Percentiles rank a stretch among this genome's conserved stretches.
Conservation (phyloP, 2,113 vertebrate genomes). For the Nibea coibor region DNA sequence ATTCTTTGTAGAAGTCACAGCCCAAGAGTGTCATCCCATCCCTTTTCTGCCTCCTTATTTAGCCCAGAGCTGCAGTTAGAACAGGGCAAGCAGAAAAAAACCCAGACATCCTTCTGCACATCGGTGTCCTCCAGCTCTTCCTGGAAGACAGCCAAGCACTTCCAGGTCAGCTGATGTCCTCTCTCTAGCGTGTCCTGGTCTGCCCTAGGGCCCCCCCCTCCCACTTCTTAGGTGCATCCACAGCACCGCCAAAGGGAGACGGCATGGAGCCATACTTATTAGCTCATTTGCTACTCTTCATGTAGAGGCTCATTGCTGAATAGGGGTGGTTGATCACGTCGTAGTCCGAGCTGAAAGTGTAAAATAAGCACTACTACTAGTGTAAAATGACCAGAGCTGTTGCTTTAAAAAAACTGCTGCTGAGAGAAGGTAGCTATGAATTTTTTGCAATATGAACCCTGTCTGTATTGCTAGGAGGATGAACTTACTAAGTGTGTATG, state of each 20-base stretch:
- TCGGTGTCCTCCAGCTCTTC: constrained; percentile 40
- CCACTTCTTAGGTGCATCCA: constrained; percentile 9
- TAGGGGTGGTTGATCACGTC: constrained; percentile 12
- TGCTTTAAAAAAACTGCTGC: background rate
- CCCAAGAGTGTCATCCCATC: background rate
- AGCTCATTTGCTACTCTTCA: constrained; percentile 41
- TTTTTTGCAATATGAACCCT: background rate
- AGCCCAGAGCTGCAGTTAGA: constrained; percentile 14
- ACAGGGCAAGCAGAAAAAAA: constrained; percentile 10
- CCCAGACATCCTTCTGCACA: constrained; percentile 28
- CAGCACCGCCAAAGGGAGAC: constrained; percentile 16
- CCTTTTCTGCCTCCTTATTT: constrained; percentile 27
- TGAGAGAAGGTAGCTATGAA: background rate
- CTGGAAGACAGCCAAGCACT: constrained; percentile 52
- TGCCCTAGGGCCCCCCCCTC: constrained; percentile 26
- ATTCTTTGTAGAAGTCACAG: constrained; percentile 12
- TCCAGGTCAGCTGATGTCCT: constrained; percentile 57
- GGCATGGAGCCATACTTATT: constrained; percentile 5
- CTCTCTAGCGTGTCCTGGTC: constrained; percentile 26
- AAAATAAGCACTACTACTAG: constrained; percentile 1
- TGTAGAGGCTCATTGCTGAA: constrained; percentile 16
- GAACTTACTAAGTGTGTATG: background rate
- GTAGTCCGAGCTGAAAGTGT: background rate
- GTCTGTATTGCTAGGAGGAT: background rate
- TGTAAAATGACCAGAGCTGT: background rate